Percentiles rank a stretch among this genome's conserved stretches.
Evolutionary conservation across 1,140 invertebrate species (phyloP).

Genomic region (Diachasmimorpha longicaudata): DNA sequence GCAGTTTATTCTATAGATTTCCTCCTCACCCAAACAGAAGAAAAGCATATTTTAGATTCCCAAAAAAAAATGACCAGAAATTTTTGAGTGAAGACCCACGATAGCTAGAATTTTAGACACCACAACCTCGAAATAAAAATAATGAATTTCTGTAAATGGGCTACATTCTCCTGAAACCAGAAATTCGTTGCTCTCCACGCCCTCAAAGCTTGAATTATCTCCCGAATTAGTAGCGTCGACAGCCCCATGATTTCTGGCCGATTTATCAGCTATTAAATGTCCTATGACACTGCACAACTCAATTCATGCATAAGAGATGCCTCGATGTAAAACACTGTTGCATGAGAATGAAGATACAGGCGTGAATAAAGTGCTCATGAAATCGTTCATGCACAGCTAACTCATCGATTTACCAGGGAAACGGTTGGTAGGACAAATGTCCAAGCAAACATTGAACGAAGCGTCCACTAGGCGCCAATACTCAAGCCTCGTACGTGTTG

Average conservation of each 20-base stretch:
- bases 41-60: too few relatives aligned
- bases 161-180: too few relatives aligned
- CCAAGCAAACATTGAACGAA: conserved; percentile 43
- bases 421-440: conserved; percentile 43
- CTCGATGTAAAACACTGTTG: not conserved
- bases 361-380: not conserved
- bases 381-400: conserved; percentile 40
- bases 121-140: too few relatives aligned
- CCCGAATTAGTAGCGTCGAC: too few relatives aligned
- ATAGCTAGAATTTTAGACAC: too few relatives aligned
- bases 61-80: too few relatives aligned
- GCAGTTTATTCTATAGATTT: too few relatives aligned
- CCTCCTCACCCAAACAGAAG: too few relatives aligned
- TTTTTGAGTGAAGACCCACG: too few relatives aligned
- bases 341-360: not conserved
- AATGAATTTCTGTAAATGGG: too few relatives aligned
- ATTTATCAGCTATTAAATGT: not conserved
- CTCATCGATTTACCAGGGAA: conserved; percentile 48
- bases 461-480: conserved; percentile 28
- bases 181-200: not conserved
- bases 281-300: not conserved
- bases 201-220: too few relatives aligned
- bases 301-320: not conserved
- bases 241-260: too few relatives aligned
- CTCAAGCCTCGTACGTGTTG: not conserved